These are phyloP conservation scores for Malurus alboscapulatus DNA, from an alignment of 2,113 vertebrate species.

Conservation along the genomic window DNA sequence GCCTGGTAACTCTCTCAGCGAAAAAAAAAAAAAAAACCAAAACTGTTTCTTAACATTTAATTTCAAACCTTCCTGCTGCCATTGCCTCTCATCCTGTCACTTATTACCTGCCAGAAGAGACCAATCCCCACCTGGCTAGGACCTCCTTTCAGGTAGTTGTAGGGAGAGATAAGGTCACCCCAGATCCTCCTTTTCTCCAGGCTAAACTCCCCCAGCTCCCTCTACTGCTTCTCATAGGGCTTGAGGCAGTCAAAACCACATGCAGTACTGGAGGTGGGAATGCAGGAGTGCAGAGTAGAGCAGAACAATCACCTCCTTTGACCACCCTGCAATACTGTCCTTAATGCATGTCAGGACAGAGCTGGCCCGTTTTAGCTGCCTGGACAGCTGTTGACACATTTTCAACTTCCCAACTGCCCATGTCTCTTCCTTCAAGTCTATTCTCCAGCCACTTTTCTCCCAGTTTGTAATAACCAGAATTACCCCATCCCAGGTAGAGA, in stretches of 20 bases:
- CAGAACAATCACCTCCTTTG: neutral
- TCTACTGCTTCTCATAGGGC: neutral
- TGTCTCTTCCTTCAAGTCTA: neutral
- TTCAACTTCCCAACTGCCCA: neutral
- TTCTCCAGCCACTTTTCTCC: neutral
- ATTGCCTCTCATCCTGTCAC: neutral
- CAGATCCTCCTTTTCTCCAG: neutral
- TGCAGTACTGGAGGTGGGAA: neutral
- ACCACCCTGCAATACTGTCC: neutral
- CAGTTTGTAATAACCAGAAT: neutral
- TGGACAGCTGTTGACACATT: accelerated
- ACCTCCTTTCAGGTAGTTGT: neutral
- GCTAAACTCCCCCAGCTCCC: neutral
- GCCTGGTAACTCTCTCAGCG: neutral
- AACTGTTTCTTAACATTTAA: neutral
- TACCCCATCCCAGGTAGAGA: neutral
- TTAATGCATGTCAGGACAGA: neutral
- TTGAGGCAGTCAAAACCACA: neutral
- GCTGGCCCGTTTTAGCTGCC: neutral
- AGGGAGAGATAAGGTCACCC: neutral
- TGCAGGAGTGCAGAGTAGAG: no score
- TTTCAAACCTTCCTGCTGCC: neutral
- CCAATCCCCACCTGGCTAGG: no score
- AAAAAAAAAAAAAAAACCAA: neutral
- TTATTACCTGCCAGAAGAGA: neutral